Percentiles rank a stretch among this genome's conserved stretches.
These are phyloP conservation scores for Oceanodroma tethys DNA, from an alignment of 2,113 vertebrate genomes.

Conservation along the genomic window DNA sequence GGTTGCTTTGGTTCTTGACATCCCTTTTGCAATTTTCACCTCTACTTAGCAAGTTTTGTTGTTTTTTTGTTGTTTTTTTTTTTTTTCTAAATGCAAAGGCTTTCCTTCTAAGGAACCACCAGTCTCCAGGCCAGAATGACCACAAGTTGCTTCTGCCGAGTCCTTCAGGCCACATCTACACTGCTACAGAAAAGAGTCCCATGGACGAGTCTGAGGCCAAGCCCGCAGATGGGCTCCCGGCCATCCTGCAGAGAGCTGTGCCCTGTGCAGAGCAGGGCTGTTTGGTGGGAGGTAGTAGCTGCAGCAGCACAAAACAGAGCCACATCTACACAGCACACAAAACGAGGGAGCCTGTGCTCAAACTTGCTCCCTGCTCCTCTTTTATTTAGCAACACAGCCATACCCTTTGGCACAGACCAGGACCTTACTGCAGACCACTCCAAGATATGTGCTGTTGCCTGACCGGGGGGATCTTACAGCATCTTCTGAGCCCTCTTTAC, in stretches of 20 bases:
- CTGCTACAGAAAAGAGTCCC: background rate
- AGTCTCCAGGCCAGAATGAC: background rate
- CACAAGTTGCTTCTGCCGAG: background rate
- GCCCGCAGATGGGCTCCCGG: background rate
- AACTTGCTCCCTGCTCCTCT: background rate
- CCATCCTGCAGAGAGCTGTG: background rate
- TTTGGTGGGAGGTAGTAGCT: background rate
- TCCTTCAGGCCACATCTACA: background rate
- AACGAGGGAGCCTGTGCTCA: background rate
- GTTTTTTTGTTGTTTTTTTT: too few relatives aligned
- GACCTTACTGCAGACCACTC: background rate
- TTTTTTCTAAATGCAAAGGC: background rate
- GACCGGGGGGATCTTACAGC: background rate
- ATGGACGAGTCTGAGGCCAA: background rate
- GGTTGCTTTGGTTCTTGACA: background rate
- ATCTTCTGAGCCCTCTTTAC: background rate
- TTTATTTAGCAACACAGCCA: background rate
- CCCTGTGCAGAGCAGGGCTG: background rate
- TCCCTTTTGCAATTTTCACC: background rate
- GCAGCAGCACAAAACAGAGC: background rate
- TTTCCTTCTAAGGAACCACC: background rate
- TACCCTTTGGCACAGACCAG: background rate
- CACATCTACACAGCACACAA: background rate
- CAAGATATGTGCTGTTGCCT: rapidly evolving
- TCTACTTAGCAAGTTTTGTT: background rate